Percentiles rank a stretch among this genome's conserved stretches.
phyloP scores from a whole-genome alignment of 2,113 vertebrate genomes.

The Phoenicopterus ruber region DNA sequence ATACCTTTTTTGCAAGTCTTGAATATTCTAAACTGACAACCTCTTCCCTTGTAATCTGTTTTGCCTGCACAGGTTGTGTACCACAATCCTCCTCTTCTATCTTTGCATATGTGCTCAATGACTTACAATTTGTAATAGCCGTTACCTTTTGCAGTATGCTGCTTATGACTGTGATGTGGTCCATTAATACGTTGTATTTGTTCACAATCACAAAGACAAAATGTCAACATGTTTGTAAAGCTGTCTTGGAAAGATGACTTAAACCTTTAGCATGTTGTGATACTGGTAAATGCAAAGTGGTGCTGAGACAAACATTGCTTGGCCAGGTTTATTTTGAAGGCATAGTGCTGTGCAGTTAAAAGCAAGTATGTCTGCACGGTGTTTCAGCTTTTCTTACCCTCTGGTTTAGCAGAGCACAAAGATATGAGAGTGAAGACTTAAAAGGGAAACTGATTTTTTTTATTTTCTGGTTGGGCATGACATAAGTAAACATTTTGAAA shows the following conservation, averaged over 20 bases:
- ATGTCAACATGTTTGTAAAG: not conserved
- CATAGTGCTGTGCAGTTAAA: not conserved
- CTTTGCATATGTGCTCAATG: fast-evolving
- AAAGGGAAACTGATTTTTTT: not conserved
- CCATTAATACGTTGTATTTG: not conserved
- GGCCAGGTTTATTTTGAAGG: not conserved
- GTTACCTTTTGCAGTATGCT: not conserved
- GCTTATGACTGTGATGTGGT: not conserved
- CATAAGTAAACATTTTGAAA: not conserved
- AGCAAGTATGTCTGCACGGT: not conserved
- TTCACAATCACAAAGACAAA: not conserved
- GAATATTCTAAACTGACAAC: not conserved
- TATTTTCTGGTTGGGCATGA: not conserved
- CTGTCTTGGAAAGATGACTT: not conserved
- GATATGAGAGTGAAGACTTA: not conserved
- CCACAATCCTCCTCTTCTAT: not conserved
- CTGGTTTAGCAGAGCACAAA: not conserved
- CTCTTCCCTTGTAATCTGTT: not conserved
- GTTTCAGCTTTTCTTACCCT: not conserved
- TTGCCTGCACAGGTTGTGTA: not conserved
- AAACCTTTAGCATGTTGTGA: not conserved
- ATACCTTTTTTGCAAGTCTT: not conserved
- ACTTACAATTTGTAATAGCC: not conserved
- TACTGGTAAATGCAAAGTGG: not conserved
- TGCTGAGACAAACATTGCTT: not conserved